Evolutionary conservation across 2,888 invertebrate species (phyloP).

Genomic region (Saturnia japonica): DNA sequence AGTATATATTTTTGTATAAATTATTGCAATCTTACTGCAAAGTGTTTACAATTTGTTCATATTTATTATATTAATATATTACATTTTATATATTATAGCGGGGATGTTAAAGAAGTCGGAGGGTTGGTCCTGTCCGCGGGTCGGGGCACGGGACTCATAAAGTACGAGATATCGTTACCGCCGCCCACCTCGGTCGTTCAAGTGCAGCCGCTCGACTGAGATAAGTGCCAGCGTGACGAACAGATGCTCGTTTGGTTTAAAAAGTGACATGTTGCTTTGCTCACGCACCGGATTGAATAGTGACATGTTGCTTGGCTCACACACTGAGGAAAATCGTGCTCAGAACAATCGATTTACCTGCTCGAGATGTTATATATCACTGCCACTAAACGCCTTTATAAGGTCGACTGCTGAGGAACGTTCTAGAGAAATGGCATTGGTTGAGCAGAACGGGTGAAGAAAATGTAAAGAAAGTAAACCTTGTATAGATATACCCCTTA

Average conservation of each 20-base stretch:
- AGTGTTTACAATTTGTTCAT: too few species aligned
- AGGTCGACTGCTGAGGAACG: background rate
- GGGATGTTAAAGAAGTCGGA: constrained; percentile 71
- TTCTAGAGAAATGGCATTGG: background rate
- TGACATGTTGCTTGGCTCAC: background rate
- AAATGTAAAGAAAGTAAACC: too few species aligned
- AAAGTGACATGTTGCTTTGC: background rate
- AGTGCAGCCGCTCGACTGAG: constrained; percentile 77
- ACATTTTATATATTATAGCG: constrained; percentile 41
- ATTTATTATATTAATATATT: background rate
- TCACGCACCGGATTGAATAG: constrained; percentile 1
- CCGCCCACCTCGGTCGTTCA: constrained; percentile 74
- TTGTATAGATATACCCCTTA: too few species aligned
- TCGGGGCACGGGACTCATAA: constrained; percentile 76
- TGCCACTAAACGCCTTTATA: constrained; percentile 7
- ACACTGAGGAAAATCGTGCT: background rate
- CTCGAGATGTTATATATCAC: background rate
- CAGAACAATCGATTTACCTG: background rate
- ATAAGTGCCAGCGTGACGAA: constrained; percentile 41
- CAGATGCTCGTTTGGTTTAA: constrained; percentile 16
- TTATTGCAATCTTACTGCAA: too few species aligned
- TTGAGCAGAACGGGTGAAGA: background rate
- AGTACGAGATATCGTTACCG: constrained; percentile 82
- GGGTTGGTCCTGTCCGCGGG: constrained; percentile 69
- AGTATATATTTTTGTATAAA: too few species aligned